These are phyloP conservation scores for Perdita meconis DNA, from an alignment of 2,888 invertebrate species.

Conservation along the genomic window DNA sequence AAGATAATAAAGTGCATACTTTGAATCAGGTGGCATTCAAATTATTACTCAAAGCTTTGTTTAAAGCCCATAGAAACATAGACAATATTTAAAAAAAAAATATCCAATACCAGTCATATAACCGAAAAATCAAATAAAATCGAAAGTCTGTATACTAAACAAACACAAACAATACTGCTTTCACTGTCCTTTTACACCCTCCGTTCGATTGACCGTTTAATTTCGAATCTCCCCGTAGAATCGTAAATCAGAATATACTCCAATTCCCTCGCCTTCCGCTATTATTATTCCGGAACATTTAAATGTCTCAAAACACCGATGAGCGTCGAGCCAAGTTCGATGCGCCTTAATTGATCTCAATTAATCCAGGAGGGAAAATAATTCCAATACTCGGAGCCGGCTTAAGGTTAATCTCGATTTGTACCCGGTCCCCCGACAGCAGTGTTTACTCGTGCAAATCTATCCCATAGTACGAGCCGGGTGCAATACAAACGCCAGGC, in stretches of 20 bases:
- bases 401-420: constrained; percentile 75
- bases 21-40: too few relatives aligned
- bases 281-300: background rate
- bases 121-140: too few relatives aligned
- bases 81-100: too few relatives aligned
- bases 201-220: too few relatives aligned
- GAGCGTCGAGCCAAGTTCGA: constrained; percentile 10
- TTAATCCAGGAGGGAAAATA: constrained; percentile 50
- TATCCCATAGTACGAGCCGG: constrained; percentile 65
- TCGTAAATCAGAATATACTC: background rate
- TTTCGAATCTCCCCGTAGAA: background rate
- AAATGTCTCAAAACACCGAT: background rate
- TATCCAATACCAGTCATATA: too few relatives aligned
- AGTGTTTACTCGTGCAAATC: constrained; percentile 77
- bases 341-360: constrained; percentile 42
- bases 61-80: too few relatives aligned
- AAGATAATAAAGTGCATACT: too few relatives aligned
- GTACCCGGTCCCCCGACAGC: constrained; percentile 61
- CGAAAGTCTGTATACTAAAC: too few relatives aligned
- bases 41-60: too few relatives aligned
- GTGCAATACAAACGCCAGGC: constrained; percentile 52
- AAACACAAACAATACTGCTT: too few relatives aligned
- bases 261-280: background rate
- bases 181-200: too few relatives aligned
- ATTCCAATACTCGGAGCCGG: constrained; percentile 53